Percentiles rank a stretch among this genome's conserved stretches.
These are phyloP conservation scores for Bombus ignitus DNA, from an alignment of 1,140 invertebrate genomes.

Conservation along the genomic window DNA sequence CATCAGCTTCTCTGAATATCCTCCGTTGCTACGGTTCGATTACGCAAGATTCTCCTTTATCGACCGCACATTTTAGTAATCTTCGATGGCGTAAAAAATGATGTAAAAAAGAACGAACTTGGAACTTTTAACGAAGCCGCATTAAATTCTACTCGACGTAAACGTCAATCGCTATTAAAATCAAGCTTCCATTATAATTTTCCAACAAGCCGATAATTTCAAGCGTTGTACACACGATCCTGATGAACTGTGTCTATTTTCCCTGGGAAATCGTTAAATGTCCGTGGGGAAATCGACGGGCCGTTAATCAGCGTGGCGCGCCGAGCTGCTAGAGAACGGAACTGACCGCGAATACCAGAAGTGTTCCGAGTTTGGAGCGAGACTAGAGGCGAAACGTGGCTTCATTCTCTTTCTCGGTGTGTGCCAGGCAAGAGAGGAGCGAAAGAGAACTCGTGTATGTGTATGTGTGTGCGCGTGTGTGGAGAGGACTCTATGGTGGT, in stretches of 20 bases:
- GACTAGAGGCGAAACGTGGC: slow-evolving; percentile 59
- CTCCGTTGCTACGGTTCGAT: background rate
- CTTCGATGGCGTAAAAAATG: background rate
- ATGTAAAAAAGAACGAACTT: background rate
- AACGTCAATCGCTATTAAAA: background rate
- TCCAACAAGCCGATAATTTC: background rate
- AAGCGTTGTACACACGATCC: background rate
- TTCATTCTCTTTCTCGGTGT: slow-evolving; percentile 31
- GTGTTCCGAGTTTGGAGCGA: slow-evolving; percentile 57
- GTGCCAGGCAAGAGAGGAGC: background rate
- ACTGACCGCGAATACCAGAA: slow-evolving; percentile 51
- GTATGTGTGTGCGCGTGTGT: too few relatives aligned
- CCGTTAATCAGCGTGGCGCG: background rate
- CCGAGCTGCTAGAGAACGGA: slow-evolving; percentile 23
- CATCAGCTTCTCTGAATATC: background rate
- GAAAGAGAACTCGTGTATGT: slow-evolving; percentile 10
- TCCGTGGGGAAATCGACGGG: background rate
- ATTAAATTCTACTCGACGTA: background rate
- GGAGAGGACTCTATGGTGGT: slow-evolving; percentile 9
- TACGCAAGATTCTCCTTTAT: background rate
- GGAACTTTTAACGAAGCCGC: background rate
- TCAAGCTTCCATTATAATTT: background rate
- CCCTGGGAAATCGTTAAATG: background rate
- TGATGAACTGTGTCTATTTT: background rate
- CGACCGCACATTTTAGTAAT: background rate